phyloP scores from a whole-genome alignment of 2,797 vertebrate species.

The Balearica regulorum region DNA sequence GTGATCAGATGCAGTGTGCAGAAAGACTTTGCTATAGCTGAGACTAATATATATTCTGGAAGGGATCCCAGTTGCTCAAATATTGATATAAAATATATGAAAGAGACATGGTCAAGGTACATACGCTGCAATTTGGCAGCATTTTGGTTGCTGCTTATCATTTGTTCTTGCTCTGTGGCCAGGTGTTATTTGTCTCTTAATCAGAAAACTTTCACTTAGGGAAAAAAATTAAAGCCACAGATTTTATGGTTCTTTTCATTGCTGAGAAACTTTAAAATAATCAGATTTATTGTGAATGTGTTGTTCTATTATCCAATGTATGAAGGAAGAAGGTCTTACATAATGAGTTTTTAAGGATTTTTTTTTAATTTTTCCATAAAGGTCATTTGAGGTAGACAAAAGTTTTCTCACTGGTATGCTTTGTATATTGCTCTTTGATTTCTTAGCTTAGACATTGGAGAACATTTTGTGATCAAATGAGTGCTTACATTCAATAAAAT shows the following conservation, averaged over 20 bases:
- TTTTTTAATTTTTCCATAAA: not conserved
- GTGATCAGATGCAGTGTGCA: not conserved
- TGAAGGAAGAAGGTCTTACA: not conserved
- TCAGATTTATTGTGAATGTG: not conserved
- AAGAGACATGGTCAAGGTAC: not conserved
- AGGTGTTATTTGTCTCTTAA: not conserved
- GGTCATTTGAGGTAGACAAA: not conserved
- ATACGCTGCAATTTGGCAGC: not conserved
- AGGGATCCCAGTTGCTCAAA: not conserved
- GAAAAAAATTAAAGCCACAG: not conserved
- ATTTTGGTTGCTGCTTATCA: not conserved
- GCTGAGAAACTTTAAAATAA: not conserved
- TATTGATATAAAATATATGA: not conserved
- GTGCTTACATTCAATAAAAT: not conserved
- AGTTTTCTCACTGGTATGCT: not conserved
- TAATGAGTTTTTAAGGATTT: not conserved
- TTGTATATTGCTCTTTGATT: not conserved
- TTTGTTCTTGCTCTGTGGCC: not conserved
- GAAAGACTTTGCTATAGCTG: not conserved
- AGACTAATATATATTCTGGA: not conserved
- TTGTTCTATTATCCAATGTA: not conserved
- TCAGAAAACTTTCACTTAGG: not conserved
- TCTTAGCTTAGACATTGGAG: not conserved
- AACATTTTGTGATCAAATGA: not conserved
- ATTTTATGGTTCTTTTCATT: not conserved